Evolutionary conservation across 2,888 invertebrate species (phyloP), one percentile per base, ranked within the genome.

Genomic region (Hypolimnas misippus): DNA sequence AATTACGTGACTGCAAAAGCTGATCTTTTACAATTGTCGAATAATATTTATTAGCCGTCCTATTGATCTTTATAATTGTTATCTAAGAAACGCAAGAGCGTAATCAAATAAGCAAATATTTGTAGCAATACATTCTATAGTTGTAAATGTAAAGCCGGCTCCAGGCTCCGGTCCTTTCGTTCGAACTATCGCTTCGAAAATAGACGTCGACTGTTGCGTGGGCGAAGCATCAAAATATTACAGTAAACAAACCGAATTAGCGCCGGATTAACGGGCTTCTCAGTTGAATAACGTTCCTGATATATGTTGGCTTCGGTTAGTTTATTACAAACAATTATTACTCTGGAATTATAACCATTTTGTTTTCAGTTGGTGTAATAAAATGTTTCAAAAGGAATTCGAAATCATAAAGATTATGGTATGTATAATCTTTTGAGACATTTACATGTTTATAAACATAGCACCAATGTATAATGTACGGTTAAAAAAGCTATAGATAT

Each of bases 221-320:
- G 89, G 89, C 76, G 82, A 80, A 57, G 56, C 62, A 57, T 82
- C 81, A 81, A 81, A 84, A 86, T 84, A 84, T 86, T 84, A 78
- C 82, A 79, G 79, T 79, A 81, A 84, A 85, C 82, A 82, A 79
- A 79, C 79, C 71, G 74, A 83, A 82, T 82, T 79, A 79, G 77
- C 77, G 56, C 55, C 55, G 57, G 67, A 68, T 69, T 69, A 68
- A 66, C 65, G 61, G 68, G 67, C 63, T 62, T 69, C 70, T 66
- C 63, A 54, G 54, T 65, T 60, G 61, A 65, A 67, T 66, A 67
- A 68, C 69, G 63, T 62, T 64, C 58, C 53, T 67, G 64, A 69
- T 68, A 57, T 66, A 71, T 70, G 68, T 67, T 67, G 49, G 59
- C 57, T 58, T 25, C 25, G 25, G 25, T 25, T 25, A 3, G 25